Conservation (phyloP, 2,888 invertebrate species). For the Trichogramma dendrolimi region DNA sequence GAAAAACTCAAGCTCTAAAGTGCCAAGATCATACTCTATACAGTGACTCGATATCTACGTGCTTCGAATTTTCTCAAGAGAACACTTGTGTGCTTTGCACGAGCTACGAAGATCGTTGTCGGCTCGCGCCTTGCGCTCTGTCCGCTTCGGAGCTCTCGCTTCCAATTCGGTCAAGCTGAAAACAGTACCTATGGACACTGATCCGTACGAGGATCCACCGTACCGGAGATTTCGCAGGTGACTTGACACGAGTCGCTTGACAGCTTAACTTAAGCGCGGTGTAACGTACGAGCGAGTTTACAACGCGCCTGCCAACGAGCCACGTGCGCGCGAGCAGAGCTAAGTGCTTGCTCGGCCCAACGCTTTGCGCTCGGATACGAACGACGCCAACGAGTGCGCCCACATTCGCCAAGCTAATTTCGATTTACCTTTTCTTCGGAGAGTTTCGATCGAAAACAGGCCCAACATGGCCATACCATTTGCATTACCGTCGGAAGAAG, state of each 20-base stretch:
- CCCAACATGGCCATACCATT: conserved; percentile 47
- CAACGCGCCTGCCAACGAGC: conserved; percentile 11
- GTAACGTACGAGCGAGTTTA: not conserved
- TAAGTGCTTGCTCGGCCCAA: not conserved
- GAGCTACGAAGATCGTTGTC: too few relatives aligned
- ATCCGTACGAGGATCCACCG: conserved; percentile 48
- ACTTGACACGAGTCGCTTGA: conserved; percentile 12
- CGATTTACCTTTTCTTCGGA: not conserved
- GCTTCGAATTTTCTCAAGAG: too few relatives aligned
- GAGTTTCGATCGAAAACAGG: not conserved
- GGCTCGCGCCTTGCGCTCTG: too few relatives aligned
- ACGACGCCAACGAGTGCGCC: not conserved
- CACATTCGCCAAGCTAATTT: not conserved
- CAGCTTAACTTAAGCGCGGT: not conserved
- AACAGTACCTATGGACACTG: conserved; percentile 45
- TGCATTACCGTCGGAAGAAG: conserved; percentile 45
- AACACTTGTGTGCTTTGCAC: too few relatives aligned
- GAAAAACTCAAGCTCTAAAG: too few relatives aligned
- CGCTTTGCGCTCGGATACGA: not conserved
- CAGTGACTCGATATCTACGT: too few relatives aligned
- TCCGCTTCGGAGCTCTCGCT: too few relatives aligned
- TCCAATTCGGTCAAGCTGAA: not conserved
- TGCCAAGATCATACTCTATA: too few relatives aligned
- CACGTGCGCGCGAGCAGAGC: conserved; percentile 9
- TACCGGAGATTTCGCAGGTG: conserved; percentile 44